Conservation (phyloP, 2,888 invertebrate species). For the Microplitis manilae region DNA sequence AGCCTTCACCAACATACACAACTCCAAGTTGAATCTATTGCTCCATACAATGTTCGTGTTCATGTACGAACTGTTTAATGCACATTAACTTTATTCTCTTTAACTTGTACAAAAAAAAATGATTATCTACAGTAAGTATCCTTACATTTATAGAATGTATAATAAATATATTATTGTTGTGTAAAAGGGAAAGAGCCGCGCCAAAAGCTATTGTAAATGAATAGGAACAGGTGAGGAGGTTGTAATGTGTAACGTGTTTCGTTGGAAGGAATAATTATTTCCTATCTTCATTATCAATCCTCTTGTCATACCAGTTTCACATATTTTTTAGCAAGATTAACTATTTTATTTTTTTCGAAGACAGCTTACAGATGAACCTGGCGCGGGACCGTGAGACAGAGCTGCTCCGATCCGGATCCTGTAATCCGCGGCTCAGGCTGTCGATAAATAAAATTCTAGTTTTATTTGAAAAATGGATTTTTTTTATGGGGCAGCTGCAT, state of each 20-base stretch:
- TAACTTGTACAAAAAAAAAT: background rate
- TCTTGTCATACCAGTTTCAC: conserved; percentile 18
- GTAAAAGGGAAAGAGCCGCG: conserved; percentile 20
- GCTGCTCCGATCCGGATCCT: conserved; percentile 40
- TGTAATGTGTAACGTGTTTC: conserved; percentile 25
- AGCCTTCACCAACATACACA: conserved; percentile 41
- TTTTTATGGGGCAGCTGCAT: conserved; percentile 49
- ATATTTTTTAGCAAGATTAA: background rate
- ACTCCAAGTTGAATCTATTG: conserved; percentile 6
- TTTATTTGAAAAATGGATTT: conserved; percentile 42
- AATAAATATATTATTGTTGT: background rate
- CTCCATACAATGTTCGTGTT: background rate
- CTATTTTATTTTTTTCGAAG: background rate
- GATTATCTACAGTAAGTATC: background rate
- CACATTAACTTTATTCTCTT: background rate
- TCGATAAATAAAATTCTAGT: conserved; percentile 52
- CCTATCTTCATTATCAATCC: conserved; percentile 38
- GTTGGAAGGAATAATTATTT: conserved; percentile 31
- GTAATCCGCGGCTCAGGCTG: conserved; percentile 37
- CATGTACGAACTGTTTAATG: background rate
- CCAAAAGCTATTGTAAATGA: conserved; percentile 34
- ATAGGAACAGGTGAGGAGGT: conserved; percentile 44
- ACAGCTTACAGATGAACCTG: no score
- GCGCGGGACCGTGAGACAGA: conserved; percentile 20
- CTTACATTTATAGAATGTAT: conserved; percentile 24